Percentiles rank a stretch among this genome's conserved stretches.
Conservation (phyloP, 2,888 invertebrate genomes). For the Cactoblastis cactorum region DNA sequence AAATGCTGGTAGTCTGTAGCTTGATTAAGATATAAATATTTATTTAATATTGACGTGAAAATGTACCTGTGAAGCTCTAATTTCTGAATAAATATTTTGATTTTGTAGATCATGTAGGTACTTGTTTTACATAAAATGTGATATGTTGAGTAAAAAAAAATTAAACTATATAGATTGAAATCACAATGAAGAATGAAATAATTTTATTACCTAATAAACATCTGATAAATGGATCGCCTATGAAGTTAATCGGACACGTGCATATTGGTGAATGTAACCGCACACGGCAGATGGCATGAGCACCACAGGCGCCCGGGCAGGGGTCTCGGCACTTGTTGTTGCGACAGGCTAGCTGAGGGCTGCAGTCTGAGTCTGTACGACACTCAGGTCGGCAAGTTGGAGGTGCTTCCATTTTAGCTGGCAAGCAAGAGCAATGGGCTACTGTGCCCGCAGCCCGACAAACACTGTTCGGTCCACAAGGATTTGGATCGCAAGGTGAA, state of each 20-base stretch:
- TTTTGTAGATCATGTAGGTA: too few species aligned
- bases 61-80: too few species aligned
- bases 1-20: too few species aligned
- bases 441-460: conserved; percentile 83
- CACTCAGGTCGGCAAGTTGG: conserved; percentile 89
- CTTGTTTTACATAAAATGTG: too few species aligned
- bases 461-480: conserved; percentile 85
- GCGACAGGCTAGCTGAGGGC: conserved; percentile 82
- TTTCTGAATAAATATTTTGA: too few species aligned
- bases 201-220: conserved; percentile 79
- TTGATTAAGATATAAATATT: too few species aligned
- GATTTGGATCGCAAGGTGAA: conserved; percentile 82
- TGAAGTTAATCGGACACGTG: conserved; percentile 82
- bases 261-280: conserved; percentile 89
- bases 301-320: conserved; percentile 88
- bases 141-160: too few species aligned
- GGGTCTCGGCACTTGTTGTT: conserved; percentile 84
- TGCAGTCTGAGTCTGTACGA: conserved; percentile 83
- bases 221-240: conserved; percentile 87
- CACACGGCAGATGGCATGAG: conserved; percentile 85
- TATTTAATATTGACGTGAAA: too few species aligned
- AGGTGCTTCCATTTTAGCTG: conserved; percentile 84
- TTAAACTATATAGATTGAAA: too few species aligned
- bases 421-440: conserved; percentile 84
- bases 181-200: too few species aligned